A percentile compares a stretch with the other conserved stretches of the same genome.
Evolutionary conservation across 2,113 vertebrate genomes (phyloP).

Genomic region (Chlamydotis undulata): DNA sequence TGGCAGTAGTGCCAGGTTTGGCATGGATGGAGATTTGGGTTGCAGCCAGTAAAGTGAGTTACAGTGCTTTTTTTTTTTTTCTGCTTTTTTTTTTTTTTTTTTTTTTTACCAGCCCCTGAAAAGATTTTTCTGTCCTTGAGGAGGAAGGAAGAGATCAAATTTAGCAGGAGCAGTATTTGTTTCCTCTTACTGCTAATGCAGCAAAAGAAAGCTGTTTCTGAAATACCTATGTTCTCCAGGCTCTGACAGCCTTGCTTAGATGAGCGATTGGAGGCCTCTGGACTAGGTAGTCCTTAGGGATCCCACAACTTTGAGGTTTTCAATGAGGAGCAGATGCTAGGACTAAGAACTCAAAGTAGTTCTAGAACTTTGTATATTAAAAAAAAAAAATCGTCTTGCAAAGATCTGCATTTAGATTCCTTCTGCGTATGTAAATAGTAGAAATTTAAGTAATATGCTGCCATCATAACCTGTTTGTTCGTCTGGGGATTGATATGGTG

Average conservation of each 20-base stretch:
- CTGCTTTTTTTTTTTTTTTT: background rate
- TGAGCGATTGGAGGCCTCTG: background rate
- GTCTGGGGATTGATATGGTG: background rate
- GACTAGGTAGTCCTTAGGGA: background rate
- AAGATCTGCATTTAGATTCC: background rate
- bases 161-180: constrained; percentile 54
- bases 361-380: background rate
- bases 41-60: constrained; percentile 32
- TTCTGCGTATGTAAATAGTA: background rate
- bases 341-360: background rate
- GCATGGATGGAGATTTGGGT: constrained; percentile 23
- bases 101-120: constrained; percentile 35
- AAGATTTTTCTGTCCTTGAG: constrained; percentile 48
- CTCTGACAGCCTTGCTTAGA: background rate
- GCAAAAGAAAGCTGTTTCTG: background rate
- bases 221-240: background rate
- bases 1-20: constrained; percentile 38
- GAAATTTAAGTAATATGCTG: background rate
- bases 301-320: background rate
- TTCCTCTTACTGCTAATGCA: constrained; percentile 38
- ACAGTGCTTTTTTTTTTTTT: background rate
- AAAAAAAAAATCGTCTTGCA: background rate
- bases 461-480: background rate
- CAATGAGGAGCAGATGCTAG: background rate
- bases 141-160: constrained; percentile 68